These are phyloP conservation scores for rat (Rattus norvegicus) DNA, from an alignment of 2,113 vertebrate species.

Conservation along the genomic window DNA sequence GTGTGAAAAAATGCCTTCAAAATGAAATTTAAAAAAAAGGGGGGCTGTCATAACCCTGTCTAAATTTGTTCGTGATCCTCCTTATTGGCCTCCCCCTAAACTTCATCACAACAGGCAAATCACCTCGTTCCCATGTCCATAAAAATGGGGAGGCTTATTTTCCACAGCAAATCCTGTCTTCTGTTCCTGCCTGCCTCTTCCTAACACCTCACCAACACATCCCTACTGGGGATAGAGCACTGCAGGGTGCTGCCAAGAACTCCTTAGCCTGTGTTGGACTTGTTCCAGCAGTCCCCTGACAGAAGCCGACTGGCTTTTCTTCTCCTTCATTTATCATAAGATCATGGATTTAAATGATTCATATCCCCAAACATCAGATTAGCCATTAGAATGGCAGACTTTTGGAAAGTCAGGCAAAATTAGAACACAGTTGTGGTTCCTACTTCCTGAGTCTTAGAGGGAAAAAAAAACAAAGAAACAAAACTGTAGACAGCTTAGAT, in stretches of 20 bases:
- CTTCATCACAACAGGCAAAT: not conserved
- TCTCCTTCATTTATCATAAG: slow-evolving; percentile 49
- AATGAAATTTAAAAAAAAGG: slow-evolving; percentile 48
- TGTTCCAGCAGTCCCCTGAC: not conserved
- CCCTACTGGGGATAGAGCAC: not conserved
- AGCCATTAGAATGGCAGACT: not conserved
- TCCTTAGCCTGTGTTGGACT: slow-evolving; percentile 16
- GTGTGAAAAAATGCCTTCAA: slow-evolving; percentile 2
- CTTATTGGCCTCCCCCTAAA: not conserved
- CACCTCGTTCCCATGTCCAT: not conserved
- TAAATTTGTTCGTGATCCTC: not conserved
- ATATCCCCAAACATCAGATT: slow-evolving; percentile 43
- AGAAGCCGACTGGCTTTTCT: slow-evolving; percentile 1
- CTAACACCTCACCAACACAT: not conserved
- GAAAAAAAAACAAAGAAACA: not conserved
- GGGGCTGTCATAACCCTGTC: not conserved
- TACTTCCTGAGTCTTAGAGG: not conserved
- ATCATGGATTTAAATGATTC: slow-evolving; percentile 39
- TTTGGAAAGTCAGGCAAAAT: slow-evolving; percentile 45
- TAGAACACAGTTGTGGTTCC: slow-evolving; percentile 38
- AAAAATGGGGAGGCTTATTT: not conserved
- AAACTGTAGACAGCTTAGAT: slow-evolving; percentile 41
- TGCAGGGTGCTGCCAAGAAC: not conserved
- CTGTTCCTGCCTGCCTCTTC: not conserved
- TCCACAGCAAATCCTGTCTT: not conserved